Evolutionary conservation across 1,140 invertebrate genomes (phyloP).

Genomic region (Formica selysi): DNA sequence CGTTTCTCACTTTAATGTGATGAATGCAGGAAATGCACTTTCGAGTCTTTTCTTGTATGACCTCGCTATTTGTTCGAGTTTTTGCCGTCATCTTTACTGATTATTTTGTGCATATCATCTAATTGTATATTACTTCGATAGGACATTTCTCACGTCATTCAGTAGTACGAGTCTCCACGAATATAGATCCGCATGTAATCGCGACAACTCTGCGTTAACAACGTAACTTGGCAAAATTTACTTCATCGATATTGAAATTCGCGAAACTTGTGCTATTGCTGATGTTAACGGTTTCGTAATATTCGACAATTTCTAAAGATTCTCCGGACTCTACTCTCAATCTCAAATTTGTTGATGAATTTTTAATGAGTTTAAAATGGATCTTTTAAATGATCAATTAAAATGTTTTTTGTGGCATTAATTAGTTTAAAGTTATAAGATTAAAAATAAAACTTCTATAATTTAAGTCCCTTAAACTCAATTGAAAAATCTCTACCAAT

Average conservation of each 20-base stretch:
- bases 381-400: conserved; percentile 10
- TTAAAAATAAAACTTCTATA: not conserved
- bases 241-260: conserved; percentile 33
- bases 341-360: not conserved
- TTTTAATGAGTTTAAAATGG: not conserved
- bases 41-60: not conserved
- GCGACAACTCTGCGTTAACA: conserved; percentile 27
- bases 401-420: not conserved
- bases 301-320: not conserved
- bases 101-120: conserved; percentile 26
- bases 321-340: not conserved
- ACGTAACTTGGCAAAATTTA: conserved; percentile 38
- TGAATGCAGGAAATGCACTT: conserved; percentile 14
- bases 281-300: conserved; percentile 15
- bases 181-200: conserved; percentile 42
- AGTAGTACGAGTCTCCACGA: not conserved
- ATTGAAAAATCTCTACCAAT: not conserved
- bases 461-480: not conserved
- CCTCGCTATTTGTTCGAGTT: not conserved
- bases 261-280: conserved; percentile 1
- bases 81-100: not conserved
- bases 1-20: conserved; percentile 41
- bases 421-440: not conserved
- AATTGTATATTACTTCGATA: not conserved
- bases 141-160: conserved; percentile 5